Conservation (phyloP, 2,113 vertebrate genomes). For the Erpornis zantholeuca region DNA sequence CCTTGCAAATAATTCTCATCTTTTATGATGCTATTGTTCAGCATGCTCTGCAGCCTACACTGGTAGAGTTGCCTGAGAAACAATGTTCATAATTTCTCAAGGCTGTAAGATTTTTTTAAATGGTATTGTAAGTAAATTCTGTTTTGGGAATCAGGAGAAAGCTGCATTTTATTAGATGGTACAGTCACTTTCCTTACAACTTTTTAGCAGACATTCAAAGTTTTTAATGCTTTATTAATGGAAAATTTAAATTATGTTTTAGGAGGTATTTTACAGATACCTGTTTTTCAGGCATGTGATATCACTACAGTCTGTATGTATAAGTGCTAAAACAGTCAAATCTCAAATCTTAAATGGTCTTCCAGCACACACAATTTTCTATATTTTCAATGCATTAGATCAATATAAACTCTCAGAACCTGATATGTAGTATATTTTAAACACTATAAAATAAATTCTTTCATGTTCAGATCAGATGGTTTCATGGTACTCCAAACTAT, state of each 20-base stretch:
- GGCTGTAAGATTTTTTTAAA: background rate
- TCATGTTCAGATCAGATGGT: background rate
- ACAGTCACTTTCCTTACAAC: background rate
- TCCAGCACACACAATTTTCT: background rate
- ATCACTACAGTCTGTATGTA: background rate
- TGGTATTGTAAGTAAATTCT: background rate
- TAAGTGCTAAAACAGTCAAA: conserved; percentile 33
- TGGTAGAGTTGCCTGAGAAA: background rate
- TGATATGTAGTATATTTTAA: background rate
- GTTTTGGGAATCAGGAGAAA: background rate
- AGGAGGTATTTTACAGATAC: background rate
- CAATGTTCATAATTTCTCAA: background rate
- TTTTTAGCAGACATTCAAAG: conserved; percentile 7
- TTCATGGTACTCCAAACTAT: background rate
- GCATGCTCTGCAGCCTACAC: background rate
- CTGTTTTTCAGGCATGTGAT: background rate
- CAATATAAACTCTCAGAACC: background rate
- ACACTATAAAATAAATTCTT: background rate
- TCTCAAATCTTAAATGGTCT: background rate
- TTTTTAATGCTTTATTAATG: conserved; percentile 13
- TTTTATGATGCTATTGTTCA: background rate
- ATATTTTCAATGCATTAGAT: conserved; percentile 1
- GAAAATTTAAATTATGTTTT: background rate
- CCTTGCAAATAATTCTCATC: background rate
- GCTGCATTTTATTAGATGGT: background rate